Percentiles rank a stretch among this genome's conserved stretches.
These are phyloP conservation scores for Meganola albula DNA, from an alignment of 2,888 invertebrate species.

Conservation along the genomic window DNA sequence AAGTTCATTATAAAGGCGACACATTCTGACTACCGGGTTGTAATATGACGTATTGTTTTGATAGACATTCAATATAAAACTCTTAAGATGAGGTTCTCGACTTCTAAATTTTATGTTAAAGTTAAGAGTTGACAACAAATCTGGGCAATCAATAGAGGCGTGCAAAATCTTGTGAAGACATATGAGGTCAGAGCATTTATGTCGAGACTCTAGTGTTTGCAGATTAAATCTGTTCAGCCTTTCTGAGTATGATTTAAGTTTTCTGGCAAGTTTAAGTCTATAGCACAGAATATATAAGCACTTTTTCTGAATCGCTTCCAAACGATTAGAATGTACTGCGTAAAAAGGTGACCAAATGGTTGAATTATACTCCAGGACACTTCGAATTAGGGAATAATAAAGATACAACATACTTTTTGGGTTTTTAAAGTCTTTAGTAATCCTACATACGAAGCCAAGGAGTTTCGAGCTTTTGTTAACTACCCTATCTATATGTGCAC, in stretches of 20 bases:
- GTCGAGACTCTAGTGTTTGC: neutral
- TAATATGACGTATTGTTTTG: conserved; percentile 2
- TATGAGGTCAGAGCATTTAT: neutral
- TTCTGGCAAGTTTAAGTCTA: neutral
- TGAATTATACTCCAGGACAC: neutral
- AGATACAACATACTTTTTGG: neutral
- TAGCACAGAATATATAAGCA: neutral
- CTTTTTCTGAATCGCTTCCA: neutral
- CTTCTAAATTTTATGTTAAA: neutral
- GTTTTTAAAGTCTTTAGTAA: neutral
- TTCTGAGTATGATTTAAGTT: neutral
- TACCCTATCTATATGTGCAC: neutral
- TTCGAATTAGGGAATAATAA: neutral
- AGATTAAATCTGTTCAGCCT: neutral
- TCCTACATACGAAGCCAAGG: neutral
- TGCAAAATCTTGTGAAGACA: neutral
- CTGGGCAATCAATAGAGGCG: neutral
- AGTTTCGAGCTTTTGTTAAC: neutral
- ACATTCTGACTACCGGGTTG: conserved; percentile 1
- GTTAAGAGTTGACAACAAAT: neutral
- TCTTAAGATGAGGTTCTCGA: neutral
- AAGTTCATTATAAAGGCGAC: conserved; percentile 1
- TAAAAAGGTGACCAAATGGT: conserved; percentile 1
- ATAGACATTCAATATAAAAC: neutral
- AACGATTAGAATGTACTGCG: neutral